Percentiles rank a stretch among this genome's conserved stretches.
These are phyloP conservation scores for Pteronura brasiliensis DNA, from an alignment of 2,113 vertebrate species.

Conservation along the genomic window DNA sequence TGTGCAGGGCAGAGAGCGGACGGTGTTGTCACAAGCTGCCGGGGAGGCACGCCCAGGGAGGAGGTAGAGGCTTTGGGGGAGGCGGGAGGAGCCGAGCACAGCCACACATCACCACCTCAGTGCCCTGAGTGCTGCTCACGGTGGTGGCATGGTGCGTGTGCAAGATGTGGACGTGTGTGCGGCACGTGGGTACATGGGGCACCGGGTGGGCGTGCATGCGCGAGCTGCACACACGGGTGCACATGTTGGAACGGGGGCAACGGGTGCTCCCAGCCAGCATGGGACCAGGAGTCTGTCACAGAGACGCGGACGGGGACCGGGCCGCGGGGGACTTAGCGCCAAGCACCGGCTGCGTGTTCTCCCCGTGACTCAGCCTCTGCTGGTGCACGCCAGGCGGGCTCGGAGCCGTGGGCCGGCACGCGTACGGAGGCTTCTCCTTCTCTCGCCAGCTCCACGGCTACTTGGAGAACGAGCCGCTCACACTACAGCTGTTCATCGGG, in stretches of 20 bases:
- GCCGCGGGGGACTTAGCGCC: constrained; percentile 57
- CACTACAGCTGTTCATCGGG: constrained; percentile 97
- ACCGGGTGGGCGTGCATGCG: too few relatives aligned
- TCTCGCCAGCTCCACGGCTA: constrained; percentile 93
- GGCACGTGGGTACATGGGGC: background rate
- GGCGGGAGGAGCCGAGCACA: background rate
- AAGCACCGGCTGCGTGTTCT: constrained; percentile 73
- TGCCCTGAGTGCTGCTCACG: background rate
- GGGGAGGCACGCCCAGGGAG: background rate
- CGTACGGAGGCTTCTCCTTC: constrained; percentile 87
- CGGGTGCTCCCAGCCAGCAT: background rate
- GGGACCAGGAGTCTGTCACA: constrained; percentile 63
- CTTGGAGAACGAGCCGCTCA: constrained; percentile 94
- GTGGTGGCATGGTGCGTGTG: background rate
- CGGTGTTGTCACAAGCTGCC: too few relatives aligned
- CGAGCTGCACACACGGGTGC: too few relatives aligned
- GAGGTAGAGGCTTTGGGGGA: too few relatives aligned
- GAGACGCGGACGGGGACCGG: constrained; percentile 10
- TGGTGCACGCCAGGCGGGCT: constrained; percentile 57
- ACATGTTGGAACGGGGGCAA: background rate
- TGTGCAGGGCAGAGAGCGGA: background rate
- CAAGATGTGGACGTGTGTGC: too few relatives aligned
- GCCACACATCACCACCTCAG: too few relatives aligned
- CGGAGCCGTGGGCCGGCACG: constrained; percentile 56
- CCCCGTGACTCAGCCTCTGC: constrained; percentile 64